Evolutionary conservation across 2,113 vertebrate species (phyloP).

Genomic region (Pluvialis apricaria): DNA sequence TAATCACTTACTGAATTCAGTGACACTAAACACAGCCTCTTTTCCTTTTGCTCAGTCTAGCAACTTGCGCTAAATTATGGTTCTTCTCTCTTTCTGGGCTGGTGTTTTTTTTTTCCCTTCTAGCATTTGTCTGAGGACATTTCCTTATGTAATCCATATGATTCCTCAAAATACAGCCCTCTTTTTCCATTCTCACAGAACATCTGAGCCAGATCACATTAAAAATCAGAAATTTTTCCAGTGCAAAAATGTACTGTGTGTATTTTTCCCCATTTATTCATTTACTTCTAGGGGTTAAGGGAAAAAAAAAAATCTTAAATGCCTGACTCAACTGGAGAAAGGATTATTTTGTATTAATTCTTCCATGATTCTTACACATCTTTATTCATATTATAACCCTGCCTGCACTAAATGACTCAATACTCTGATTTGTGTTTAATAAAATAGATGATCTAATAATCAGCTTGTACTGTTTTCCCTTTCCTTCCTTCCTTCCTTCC

Average conservation of each 20-base stretch:
- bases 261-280: not conserved
- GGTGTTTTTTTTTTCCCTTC: not conserved
- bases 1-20: constrained; percentile 1
- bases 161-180: not conserved
- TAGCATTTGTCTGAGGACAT: not conserved
- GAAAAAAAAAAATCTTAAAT: not conserved
- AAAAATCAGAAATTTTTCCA: not conserved
- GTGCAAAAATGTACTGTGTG: not conserved
- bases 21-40: not conserved
- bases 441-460: not conserved
- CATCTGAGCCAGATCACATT: not conserved
- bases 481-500: too few relatives aligned
- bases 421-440: not conserved
- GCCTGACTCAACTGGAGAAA: not conserved
- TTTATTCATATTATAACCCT: not conserved
- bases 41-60: not conserved
- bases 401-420: not conserved
- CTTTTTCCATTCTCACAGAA: not conserved
- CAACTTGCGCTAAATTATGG: not conserved
- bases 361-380: not conserved
- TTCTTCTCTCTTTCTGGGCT: not conserved
- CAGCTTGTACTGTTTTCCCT: not conserved
- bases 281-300: not conserved
- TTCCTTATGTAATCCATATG: not conserved
- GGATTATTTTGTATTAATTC: not conserved